phyloP scores from a whole-genome alignment of 2,888 invertebrate species.

The Orthosia incerta region DNA sequence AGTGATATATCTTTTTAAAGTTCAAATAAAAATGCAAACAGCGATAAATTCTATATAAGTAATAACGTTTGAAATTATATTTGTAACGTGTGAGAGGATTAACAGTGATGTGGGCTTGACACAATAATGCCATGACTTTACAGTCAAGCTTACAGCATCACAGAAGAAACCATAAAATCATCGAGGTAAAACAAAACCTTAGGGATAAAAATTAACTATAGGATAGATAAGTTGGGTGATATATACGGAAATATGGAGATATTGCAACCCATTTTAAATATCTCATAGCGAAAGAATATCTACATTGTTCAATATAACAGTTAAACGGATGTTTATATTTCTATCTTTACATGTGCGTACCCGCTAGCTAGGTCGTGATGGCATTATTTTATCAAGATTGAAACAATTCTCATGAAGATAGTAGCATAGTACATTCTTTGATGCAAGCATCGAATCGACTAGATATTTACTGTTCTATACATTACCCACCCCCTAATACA shows the following conservation, averaged over 20 bases:
- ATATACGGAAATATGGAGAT: conserved; percentile 11
- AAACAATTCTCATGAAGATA: conserved; percentile 72
- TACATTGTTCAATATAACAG: conserved; percentile 43
- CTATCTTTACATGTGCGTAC: conserved; percentile 75
- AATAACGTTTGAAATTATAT: conserved; percentile 78
- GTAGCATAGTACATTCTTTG: conserved; percentile 75
- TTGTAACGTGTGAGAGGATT: conserved; percentile 76
- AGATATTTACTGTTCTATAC: conserved; percentile 74
- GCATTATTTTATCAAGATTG: conserved; percentile 83
- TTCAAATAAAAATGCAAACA: conserved; percentile 77
- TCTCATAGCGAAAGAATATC: conserved; percentile 37
- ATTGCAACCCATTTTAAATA: conserved; percentile 49
- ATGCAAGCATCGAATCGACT: conserved; percentile 76
- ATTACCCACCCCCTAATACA: conserved; percentile 63
- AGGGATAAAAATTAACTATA: not conserved
- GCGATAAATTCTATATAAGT: conserved; percentile 81
- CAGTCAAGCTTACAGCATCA: conserved; percentile 44
- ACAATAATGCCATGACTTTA: conserved; percentile 79
- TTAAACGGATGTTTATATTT: conserved; percentile 48
- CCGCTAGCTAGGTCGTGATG: conserved; percentile 72
- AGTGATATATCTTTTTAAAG: conserved; percentile 83
- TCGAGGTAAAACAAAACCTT: conserved; percentile 50
- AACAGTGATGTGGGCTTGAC: conserved; percentile 83
- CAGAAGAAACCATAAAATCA: conserved; percentile 51
- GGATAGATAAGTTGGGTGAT: not conserved